A percentile compares a stretch with the other conserved stretches of the same genome.
Conservation (phyloP, 2,113 vertebrate species). For the Xenopus tropicalis region UCB_Xtro_10.0 CM004444.2:58655001-58655500, state of each 20-base stretch:
- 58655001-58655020: neutral
- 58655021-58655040: neutral
- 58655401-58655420: conserved; percentile 65
- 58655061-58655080: neutral
- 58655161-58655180: conserved; percentile 64
- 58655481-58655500: conserved; percentile 58
- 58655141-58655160: conserved; percentile 24
- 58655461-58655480: conserved; percentile 53
- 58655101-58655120: conserved; percentile 49
- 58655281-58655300: conserved; percentile 49
- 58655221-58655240: conserved; percentile 43
- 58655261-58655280: conserved; percentile 38
- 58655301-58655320: too few species aligned
- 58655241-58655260: conserved; percentile 34
- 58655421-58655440: conserved; percentile 52
- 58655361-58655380: conserved; percentile 58
- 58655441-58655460: conserved; percentile 54
- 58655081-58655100: conserved; percentile 24
- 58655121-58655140: conserved; percentile 62
- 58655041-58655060: neutral
- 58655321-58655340: conserved; percentile 46
- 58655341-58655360: conserved; percentile 48
- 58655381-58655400: conserved; percentile 58
- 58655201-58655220: conserved; percentile 31
- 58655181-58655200: conserved; percentile 53